These are phyloP conservation scores for Cancer borealis DNA, from an alignment of 2,888 invertebrate genomes.

Conservation along the genomic window DNA sequence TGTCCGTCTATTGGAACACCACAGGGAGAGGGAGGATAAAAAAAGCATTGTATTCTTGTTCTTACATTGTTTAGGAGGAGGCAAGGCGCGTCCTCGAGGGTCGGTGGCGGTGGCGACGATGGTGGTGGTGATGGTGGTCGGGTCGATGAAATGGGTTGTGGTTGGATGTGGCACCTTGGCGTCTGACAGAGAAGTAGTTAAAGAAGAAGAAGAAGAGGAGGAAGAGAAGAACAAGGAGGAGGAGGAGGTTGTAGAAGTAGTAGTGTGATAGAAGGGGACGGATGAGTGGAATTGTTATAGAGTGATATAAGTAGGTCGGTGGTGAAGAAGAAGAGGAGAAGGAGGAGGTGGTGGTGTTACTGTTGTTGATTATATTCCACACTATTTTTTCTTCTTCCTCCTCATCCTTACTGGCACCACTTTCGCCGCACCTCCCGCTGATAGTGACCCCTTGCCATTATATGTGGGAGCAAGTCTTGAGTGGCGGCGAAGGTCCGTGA, in stretches of 20 bases:
- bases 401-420: conserved; percentile 2
- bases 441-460: conserved; percentile 11
- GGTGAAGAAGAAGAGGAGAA: not conserved
- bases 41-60: not conserved
- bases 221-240: not conserved
- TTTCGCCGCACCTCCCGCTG: conserved; percentile 23
- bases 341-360: not conserved
- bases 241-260: not conserved
- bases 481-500: conserved; percentile 4
- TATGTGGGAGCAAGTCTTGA: not conserved
- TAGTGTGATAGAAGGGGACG: not conserved
- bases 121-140: not conserved
- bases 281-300: not conserved
- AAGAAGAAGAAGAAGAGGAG: not conserved
- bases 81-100: not conserved
- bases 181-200: not conserved
- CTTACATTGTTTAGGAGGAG: not conserved
- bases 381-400: not conserved
- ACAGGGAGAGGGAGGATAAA: not conserved
- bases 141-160: conserved; percentile 26
- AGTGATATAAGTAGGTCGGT: not conserved
- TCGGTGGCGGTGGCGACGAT: not conserved
- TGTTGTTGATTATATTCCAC: not conserved
- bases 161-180: too few relatives aligned
- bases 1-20: not conserved